phyloP scores from a whole-genome alignment of 2,113 vertebrate species.

The Ctenodactylus gundi region DNA sequence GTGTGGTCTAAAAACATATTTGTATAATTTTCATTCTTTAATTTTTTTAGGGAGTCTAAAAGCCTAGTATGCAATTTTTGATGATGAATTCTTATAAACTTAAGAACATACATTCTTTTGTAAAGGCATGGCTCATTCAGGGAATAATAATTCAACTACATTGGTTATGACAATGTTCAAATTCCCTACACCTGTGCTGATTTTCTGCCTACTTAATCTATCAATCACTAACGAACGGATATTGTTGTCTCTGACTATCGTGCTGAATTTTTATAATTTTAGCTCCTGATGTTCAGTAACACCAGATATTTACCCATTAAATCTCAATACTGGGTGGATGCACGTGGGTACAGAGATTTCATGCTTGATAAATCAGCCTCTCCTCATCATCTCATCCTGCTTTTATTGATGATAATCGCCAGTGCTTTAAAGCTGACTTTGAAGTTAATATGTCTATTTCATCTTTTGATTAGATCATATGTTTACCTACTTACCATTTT shows the following conservation, averaged over 20 bases:
- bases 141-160: not conserved
- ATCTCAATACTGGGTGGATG: not conserved
- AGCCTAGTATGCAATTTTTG: not conserved
- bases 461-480: not conserved
- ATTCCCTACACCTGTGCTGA: not conserved
- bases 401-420: not conserved
- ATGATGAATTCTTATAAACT: not conserved
- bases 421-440: not conserved
- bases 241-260: not conserved
- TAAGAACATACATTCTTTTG: not conserved
- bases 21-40: not conserved
- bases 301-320: not conserved
- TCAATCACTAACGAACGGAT: not conserved
- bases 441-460: not conserved
- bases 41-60: not conserved
- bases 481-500: not conserved
- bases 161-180: not conserved
- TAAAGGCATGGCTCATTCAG: not conserved
- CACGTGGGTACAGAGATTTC: not conserved
- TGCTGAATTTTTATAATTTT: not conserved
- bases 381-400: not conserved
- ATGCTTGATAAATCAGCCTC: not conserved
- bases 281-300: not conserved
- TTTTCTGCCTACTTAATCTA: not conserved
- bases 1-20: not conserved